Percentiles rank a stretch among this genome's conserved stretches.
phyloP scores from a whole-genome alignment of 2,113 vertebrate species.

The Vireo altiloquus region DNA sequence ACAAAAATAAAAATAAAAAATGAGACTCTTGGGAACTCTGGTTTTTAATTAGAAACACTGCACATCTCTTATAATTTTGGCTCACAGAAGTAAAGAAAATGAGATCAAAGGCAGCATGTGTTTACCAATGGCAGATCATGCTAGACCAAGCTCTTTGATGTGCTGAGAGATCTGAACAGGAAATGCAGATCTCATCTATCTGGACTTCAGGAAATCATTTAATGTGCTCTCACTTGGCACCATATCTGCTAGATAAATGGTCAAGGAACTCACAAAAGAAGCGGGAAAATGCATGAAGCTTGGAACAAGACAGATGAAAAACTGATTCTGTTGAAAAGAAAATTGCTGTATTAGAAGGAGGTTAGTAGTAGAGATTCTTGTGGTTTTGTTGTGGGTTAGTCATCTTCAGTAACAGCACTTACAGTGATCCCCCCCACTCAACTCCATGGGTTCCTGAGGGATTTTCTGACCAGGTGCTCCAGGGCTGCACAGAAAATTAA shows the following conservation, averaged over 20 bases:
- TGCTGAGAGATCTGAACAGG: background rate
- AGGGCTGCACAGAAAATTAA: background rate
- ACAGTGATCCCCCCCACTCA: background rate
- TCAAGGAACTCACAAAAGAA: background rate
- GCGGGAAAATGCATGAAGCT: background rate
- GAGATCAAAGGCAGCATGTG: conserved; percentile 47
- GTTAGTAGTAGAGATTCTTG: background rate
- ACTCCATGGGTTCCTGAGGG: fast-evolving
- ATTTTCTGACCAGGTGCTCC: background rate
- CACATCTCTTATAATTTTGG: background rate
- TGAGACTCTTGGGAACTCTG: background rate
- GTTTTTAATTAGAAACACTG: conserved; percentile 5
- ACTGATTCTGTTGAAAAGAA: background rate
- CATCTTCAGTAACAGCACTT: background rate
- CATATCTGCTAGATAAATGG: background rate
- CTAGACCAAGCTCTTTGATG: conserved; percentile 46
- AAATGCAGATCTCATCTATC: conserved; percentile 33
- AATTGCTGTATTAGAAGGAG: background rate
- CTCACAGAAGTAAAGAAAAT: conserved; percentile 13
- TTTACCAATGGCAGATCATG: conserved; percentile 4
- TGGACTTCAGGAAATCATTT: conserved; percentile 9
- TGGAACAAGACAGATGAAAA: background rate
- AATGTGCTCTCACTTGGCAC: background rate
- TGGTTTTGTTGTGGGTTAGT: background rate
- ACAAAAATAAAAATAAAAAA: conserved; percentile 19